Percentiles rank a stretch among this genome's conserved stretches.
Evolutionary conservation across 2,113 vertebrate genomes (phyloP).

Genomic region (Ranitomeya imitator): DNA sequence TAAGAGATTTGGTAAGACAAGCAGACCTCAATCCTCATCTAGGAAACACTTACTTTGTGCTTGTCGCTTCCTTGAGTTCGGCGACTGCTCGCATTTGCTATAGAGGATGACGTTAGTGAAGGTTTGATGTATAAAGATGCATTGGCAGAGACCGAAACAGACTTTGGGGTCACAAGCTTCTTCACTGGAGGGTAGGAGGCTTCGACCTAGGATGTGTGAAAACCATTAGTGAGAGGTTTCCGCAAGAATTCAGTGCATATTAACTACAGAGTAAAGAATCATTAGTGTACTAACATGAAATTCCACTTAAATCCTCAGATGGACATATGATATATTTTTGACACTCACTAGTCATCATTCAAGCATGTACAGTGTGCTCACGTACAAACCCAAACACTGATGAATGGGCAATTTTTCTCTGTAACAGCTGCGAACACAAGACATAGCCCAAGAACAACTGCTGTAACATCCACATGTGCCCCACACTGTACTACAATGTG

Average conservation of each 20-base stretch:
- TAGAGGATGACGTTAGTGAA: constrained; percentile 80
- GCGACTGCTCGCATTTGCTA: constrained; percentile 72
- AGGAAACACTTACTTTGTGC: constrained; percentile 70
- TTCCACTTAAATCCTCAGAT: background rate
- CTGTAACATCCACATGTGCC: background rate
- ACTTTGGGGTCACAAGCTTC: constrained; percentile 83
- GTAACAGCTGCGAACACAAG: constrained; percentile 66
- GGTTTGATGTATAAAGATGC: constrained; percentile 87
- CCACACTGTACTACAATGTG: background rate
- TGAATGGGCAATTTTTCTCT: constrained; percentile 62
- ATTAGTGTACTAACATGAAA: background rate
- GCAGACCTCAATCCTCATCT: background rate
- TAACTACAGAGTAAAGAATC: background rate
- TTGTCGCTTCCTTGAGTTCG: constrained; percentile 66
- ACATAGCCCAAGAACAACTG: background rate
- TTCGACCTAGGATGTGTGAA: constrained; percentile 76
- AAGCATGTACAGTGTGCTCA: background rate
- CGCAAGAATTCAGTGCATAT: background rate
- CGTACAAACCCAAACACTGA: constrained; percentile 58
- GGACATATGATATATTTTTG: background rate
- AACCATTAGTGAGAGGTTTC: background rate
- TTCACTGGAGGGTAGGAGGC: constrained; percentile 83
- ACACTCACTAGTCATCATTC: background rate
- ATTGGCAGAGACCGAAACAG: constrained; percentile 74
- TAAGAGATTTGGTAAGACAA: too few species aligned